Base-by-base conservation (phyloP, 2,113 vertebrate genomes). In the Stigmatopora argus region DNA sequence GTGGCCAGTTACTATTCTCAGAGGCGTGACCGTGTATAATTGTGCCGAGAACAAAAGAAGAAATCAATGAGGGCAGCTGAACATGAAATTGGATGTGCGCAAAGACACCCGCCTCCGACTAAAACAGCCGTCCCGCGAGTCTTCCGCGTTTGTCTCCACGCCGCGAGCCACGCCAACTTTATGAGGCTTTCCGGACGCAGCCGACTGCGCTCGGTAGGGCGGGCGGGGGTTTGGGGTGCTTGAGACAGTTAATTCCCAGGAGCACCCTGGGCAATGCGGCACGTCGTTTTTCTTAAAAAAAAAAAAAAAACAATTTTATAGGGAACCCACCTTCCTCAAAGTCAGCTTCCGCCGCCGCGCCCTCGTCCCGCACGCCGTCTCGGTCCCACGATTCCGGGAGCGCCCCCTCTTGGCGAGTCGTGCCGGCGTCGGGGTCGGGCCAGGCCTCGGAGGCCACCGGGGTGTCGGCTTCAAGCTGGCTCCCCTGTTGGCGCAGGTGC, bases 241-340 rank as follows among this genome's bases (percentile, higher is more conserved):
- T 84, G 83, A n/a, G n/a, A 87, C 84, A 85, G 79, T 67, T 83
- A 67, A 84, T 80, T 81, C 85, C 85, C 77, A 57, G 57, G 77
- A 80, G 83, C 73, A 71, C 70, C 77, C 65, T 67, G 63, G 69
- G 73, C 52, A 57, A 47, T 67, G 47, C 18, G 51, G 62, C 76
- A 52, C 70, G 45, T 80, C 81, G 3, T 64, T 63, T n/a, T 48
- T 71, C 69, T 66, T 51, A 70, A 38, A n/a, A n/a, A n/a, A n/a
- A n/a, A n/a, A n/a, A n/a, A n/a, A n/a, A n/a, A n/a, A n/a, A n/a
- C n/a, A n/a, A n/a, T n/a, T n/a, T n/a, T 8, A 41, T 41, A 41
- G 38, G 7, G 7, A 78, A 73, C 90, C 84, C 85, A 91, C 90
- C 90, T 90, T 92, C 90, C 77, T 88, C 81, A 3, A 79, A 70